Conservation (phyloP, 2,113 vertebrate species). For the Anguilla rostrata region DNA sequence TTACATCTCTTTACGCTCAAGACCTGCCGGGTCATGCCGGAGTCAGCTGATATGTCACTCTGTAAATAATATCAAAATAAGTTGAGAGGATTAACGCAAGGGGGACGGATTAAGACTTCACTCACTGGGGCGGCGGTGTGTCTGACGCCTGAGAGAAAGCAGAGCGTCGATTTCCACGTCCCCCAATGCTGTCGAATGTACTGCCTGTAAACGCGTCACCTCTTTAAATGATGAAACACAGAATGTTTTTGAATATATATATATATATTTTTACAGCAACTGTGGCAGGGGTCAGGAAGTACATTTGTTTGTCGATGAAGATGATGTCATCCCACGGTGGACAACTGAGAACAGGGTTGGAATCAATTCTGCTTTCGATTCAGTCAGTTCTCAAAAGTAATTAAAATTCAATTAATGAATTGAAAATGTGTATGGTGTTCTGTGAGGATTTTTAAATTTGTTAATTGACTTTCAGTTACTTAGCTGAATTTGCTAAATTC, state of each 20-base stretch:
- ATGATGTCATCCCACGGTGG: not conserved
- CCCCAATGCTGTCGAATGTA: not conserved
- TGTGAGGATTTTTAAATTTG: too few species aligned
- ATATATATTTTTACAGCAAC: not conserved
- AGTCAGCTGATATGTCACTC: conserved; percentile 47
- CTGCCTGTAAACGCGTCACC: not conserved
- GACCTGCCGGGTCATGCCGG: conserved; percentile 32
- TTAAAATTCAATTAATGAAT: too few species aligned
- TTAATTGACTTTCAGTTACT: too few species aligned
- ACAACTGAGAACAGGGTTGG: not conserved
- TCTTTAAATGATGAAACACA: not conserved
- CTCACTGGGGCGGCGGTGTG: conserved; percentile 4
- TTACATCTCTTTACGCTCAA: conserved; percentile 49
- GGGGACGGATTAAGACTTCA: conserved; percentile 20
- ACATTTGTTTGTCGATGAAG: not conserved
- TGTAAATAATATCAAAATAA: conserved; percentile 46
- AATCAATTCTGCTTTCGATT: too few species aligned
- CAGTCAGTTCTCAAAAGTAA: too few species aligned
- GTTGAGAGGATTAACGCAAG: conserved; percentile 29
- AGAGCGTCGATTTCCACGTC: not conserved
- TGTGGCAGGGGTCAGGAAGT: not conserved
- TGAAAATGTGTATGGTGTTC: too few species aligned
- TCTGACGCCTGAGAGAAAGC: not conserved
- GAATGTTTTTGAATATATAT: not conserved
- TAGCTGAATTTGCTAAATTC: too few species aligned